Base-by-base conservation (phyloP, 2,888 invertebrate genomes). In the Ferrisia virgata region DNA sequence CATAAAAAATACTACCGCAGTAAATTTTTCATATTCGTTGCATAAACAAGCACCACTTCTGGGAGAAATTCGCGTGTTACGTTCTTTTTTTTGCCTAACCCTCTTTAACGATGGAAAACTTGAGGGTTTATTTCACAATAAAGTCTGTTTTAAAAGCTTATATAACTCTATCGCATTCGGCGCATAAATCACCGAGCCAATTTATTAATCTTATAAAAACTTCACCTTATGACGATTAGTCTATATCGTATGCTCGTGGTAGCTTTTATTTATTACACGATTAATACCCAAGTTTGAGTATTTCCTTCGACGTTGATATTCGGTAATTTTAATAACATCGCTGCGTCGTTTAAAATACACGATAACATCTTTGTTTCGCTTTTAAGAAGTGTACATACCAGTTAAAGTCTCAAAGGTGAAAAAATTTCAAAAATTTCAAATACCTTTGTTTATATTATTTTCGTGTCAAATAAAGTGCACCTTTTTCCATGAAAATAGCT, bases 101-200 rank as follows among this genome's bases (percentile, higher is more conserved):
- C 33, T 31, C 33, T 72, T 18, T 18, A 33, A 18, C n/a, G 33
- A 33, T 1, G 33, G 6, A 5, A 72, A 72, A 64, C 28, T 64
- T 64, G 11, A n/a, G 64, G 18, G 72, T 72, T 72, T 33, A 36
- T 72, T 72, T 72, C 36, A 28, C 33, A 22, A 64, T 22, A 72
- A 72, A 72, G 72, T 72, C 5, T n/a, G n/a, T 33, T 72, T 72
- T 28, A 72, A 72, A 33, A 72, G 72, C 72, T 72, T 72, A 72
- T 72, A n/a, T n/a, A n/a, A n/a, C n/a, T n/a, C 33, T 1, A 33
- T 72, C 33, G 33, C 33, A 33, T 72, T 72, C n/a, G n/a, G n/a
- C 33, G 72, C 72, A 72, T 72, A 72, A 72, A 72, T 72, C 72
- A 72, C 33, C 72, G 31, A 15, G 28, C 28, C 58, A 64, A 64